A percentile compares a stretch with the other conserved stretches of the same genome.
phyloP scores from a whole-genome alignment of 2,113 vertebrate species.

The Alexandromys fortis region DNA sequence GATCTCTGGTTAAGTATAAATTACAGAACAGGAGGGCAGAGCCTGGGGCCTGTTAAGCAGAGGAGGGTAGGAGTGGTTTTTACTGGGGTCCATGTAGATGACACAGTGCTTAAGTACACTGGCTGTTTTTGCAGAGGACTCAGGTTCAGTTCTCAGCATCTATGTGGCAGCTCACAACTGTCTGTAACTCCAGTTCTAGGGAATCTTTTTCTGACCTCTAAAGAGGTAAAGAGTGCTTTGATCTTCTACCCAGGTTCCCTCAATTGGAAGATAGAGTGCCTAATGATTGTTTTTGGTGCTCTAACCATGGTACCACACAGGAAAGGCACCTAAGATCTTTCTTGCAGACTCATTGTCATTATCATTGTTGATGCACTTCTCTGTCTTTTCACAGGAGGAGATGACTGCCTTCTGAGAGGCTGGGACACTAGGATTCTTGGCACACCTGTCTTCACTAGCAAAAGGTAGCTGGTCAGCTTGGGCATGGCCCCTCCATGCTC shows the following conservation, averaged over 20 bases:
- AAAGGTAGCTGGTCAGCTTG: slow-evolving; percentile 82
- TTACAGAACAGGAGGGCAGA: background rate
- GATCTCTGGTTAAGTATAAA: background rate
- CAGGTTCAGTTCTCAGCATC: background rate
- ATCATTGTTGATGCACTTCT: background rate
- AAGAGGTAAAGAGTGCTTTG: background rate
- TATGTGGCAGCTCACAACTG: background rate
- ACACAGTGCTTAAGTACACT: too few species aligned
- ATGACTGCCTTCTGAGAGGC: slow-evolving; percentile 94
- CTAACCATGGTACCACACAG: background rate
- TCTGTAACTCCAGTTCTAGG: background rate
- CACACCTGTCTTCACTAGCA: slow-evolving; percentile 89
- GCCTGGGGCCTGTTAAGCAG: too few species aligned
- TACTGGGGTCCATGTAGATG: background rate
- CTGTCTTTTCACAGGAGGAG: slow-evolving; percentile 89
- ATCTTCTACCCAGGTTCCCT: background rate
- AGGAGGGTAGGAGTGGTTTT: background rate
- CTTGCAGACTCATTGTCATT: background rate
- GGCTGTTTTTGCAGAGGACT: background rate
- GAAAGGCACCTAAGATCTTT: too few species aligned
- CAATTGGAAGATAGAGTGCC: background rate
- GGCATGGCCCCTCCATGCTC: rapidly evolving
- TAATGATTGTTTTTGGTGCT: background rate
- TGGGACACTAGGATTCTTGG: slow-evolving; percentile 92
- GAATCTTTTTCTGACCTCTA: background rate